These are phyloP conservation scores for Xestoiulus laeticollis DNA, from an alignment of 2,888 invertebrate genomes.

Conservation along the genomic window DNA sequence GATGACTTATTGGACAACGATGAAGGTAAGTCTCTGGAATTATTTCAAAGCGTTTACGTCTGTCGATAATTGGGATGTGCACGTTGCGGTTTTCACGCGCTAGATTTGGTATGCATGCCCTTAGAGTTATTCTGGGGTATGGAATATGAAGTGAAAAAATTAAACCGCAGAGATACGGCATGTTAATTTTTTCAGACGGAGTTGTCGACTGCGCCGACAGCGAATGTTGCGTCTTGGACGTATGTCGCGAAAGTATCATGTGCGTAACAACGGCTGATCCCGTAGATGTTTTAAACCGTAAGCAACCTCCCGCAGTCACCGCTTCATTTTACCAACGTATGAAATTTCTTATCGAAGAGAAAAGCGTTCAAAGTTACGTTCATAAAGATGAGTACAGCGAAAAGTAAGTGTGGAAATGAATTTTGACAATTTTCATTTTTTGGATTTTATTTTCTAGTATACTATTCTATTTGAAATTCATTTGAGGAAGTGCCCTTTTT, in stretches of 20 bases:
- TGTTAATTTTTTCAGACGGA: constrained; percentile 90
- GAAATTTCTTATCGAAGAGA: constrained; percentile 98
- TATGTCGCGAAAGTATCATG: constrained; percentile 85
- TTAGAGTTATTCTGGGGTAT: no score
- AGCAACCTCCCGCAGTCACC: constrained; percentile 95
- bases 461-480: neutral
- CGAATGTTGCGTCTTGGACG: constrained; percentile 89
- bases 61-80: no score
- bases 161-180: no score
- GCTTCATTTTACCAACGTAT: constrained; percentile 98
- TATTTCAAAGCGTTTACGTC: no score
- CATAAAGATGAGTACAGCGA: constrained; percentile 95
- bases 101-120: no score
- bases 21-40: constrained; percentile 76
- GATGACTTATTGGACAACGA: constrained; percentile 96
- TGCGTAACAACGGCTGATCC: constrained; percentile 96
- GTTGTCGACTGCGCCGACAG: constrained; percentile 98
- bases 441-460: neutral
- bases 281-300: constrained; percentile 91
- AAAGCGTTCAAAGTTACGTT: constrained; percentile 97
- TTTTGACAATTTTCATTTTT: neutral
- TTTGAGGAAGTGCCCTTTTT: neutral
- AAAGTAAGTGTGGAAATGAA: constrained; percentile 73
- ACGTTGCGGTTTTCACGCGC: no score
- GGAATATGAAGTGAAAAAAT: no score